A percentile compares a stretch with the other conserved stretches of the same genome.
Conservation (phyloP, 2,888 invertebrate genomes). For the Malthinus flaveolus region DNA sequence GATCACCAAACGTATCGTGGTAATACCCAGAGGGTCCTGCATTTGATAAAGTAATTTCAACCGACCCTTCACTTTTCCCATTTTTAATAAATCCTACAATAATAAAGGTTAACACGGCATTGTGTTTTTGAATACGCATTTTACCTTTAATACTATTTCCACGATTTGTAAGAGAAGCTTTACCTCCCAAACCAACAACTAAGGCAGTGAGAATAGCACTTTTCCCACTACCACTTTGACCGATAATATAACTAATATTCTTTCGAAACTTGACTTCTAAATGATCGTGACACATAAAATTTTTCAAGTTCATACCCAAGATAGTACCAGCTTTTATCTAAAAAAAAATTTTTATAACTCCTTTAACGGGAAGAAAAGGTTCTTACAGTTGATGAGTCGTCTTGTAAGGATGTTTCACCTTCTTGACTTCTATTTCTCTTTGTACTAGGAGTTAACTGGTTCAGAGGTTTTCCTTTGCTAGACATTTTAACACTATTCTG, state of each 20-base stretch:
- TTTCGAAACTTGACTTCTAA: slow-evolving; percentile 72
- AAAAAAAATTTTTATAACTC: slow-evolving; percentile 1
- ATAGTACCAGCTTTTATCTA: slow-evolving; percentile 60
- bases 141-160: slow-evolving; percentile 71
- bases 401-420: not conserved
- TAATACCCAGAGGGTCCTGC: slow-evolving; percentile 72
- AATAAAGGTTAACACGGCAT: too few relatives aligned
- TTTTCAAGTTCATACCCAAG: slow-evolving; percentile 64
- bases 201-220: slow-evolving; percentile 90
- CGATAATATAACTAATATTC: slow-evolving; percentile 83
- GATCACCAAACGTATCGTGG: slow-evolving; percentile 62
- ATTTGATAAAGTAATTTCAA: slow-evolving; percentile 76
- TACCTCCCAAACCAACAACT: slow-evolving; percentile 84
- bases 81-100: slow-evolving; percentile 71
- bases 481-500: too few relatives aligned
- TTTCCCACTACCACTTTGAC: slow-evolving; percentile 91
- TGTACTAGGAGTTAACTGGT: slow-evolving; percentile 13
- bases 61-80: slow-evolving; percentile 70
- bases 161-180: slow-evolving; percentile 76
- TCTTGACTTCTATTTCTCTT: too few relatives aligned
- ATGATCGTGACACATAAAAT: slow-evolving; percentile 93
- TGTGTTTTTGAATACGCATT: too few relatives aligned
- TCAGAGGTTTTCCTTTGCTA: slow-evolving; percentile 27
- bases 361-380: too few relatives aligned
- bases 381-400: too few relatives aligned